phyloP scores from a whole-genome alignment of 1,140 invertebrate species.

The Leptopilina boulardi region DNA sequence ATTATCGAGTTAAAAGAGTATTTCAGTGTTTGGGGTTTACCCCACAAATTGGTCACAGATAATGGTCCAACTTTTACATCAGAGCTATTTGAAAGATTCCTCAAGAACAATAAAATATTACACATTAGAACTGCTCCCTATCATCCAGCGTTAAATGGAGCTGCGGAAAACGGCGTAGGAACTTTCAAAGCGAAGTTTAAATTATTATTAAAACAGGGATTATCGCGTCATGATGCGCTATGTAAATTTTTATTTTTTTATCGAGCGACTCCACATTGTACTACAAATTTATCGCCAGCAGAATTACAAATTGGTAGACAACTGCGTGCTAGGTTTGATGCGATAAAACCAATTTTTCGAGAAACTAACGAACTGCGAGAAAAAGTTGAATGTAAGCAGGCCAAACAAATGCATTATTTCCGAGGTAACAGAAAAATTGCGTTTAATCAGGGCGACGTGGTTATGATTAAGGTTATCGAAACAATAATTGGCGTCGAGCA shows the following conservation, averaged over 20 bases:
- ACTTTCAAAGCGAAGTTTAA: constrained; percentile 58
- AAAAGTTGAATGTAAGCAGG: no score
- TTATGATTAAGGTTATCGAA: constrained; percentile 50
- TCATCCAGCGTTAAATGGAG: constrained; percentile 53
- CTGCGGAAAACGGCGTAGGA: constrained; percentile 48
- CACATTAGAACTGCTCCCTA: constrained; percentile 48
- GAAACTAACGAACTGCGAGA: no score
- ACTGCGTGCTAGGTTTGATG: constrained; percentile 42
- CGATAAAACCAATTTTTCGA: constrained; percentile 5
- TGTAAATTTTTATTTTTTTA: constrained; percentile 47
- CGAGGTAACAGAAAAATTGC: constrained; percentile 43
- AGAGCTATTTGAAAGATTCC: constrained; percentile 43
- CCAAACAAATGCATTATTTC: constrained; percentile 41
- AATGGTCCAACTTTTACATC: constrained; percentile 49
- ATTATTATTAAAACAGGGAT: constrained; percentile 57
- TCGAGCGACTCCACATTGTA: constrained; percentile 37
- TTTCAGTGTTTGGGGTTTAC: constrained; percentile 50
- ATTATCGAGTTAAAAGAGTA: constrained; percentile 52
- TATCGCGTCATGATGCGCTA: constrained; percentile 35
- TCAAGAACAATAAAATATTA: constrained; percentile 36
- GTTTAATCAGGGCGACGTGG: constrained; percentile 40
- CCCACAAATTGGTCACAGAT: constrained; percentile 47
- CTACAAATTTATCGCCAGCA: constrained; percentile 31
- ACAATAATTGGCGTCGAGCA: constrained; percentile 45
- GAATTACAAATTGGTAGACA: constrained; percentile 45